Evolutionary conservation across 2,888 invertebrate genomes (phyloP).

Genomic region (Sphinx pinastri): DNA sequence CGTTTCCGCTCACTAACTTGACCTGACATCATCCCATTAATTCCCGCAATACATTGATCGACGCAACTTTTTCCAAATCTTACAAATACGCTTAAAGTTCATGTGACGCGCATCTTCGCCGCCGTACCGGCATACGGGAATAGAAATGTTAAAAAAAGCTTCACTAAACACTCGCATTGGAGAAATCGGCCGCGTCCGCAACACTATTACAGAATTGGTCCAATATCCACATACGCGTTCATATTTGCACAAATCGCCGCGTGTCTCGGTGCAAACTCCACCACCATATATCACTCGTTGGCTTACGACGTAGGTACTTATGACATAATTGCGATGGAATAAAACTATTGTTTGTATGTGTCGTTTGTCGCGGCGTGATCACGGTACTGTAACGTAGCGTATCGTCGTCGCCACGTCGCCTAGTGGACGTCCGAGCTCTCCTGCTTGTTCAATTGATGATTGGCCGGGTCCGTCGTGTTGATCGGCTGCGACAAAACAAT

Average conservation of each 20-base stretch:
- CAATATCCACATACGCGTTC: constrained; percentile 19
- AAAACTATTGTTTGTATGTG: constrained; percentile 77
- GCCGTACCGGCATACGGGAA: neutral
- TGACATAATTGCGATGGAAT: constrained; percentile 73
- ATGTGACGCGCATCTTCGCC: constrained; percentile 5
- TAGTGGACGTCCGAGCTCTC: constrained; percentile 94
- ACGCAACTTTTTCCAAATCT: neutral
- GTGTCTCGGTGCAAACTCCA: constrained; percentile 64
- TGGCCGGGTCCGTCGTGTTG: constrained; percentile 92
- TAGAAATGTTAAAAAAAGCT: constrained; percentile 23
- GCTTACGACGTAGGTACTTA: constrained; percentile 69
- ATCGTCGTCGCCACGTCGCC: constrained; percentile 52
- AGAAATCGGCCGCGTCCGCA: constrained; percentile 9
- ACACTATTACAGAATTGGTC: constrained; percentile 23
- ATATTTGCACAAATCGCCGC: constrained; percentile 26
- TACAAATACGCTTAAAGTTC: constrained; percentile 14
- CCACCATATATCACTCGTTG: constrained; percentile 57
- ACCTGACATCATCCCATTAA: neutral
- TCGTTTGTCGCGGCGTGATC: constrained; percentile 54
- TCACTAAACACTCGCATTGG: constrained; percentile 24
- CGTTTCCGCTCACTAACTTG: constrained; percentile 11
- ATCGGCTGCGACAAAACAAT: constrained; percentile 84
- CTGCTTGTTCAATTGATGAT: constrained; percentile 90
- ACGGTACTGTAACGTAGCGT: constrained; percentile 72
- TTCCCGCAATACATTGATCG: constrained; percentile 4